These are phyloP conservation scores for Drosophila rufa DNA, from an alignment of 1,140 invertebrate genomes.

Conservation along the genomic window DNA sequence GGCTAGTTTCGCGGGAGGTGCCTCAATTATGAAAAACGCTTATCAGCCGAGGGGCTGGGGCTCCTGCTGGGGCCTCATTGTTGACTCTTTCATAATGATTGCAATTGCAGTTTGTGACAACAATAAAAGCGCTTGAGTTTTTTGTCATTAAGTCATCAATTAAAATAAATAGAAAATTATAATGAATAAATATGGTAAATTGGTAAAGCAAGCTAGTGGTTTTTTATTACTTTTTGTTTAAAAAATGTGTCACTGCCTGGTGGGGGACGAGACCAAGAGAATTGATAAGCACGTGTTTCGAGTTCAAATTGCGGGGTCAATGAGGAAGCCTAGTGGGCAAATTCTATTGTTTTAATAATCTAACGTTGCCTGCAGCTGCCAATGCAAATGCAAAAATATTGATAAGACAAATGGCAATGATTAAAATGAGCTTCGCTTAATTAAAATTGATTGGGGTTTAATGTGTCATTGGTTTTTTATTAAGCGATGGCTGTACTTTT, in stretches of 20 bases:
- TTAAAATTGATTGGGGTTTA: conserved; percentile 23
- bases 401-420: conserved; percentile 44
- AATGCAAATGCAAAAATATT: conserved; percentile 38
- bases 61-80: conserved; percentile 32
- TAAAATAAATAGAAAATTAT: conserved; percentile 81
- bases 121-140: conserved; percentile 63
- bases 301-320: conserved; percentile 71
- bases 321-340: conserved; percentile 51
- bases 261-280: conserved; percentile 27
- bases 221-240: conserved; percentile 14
- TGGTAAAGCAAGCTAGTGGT: conserved; percentile 18
- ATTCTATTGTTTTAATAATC: conserved; percentile 63
- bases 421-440: conserved; percentile 16
- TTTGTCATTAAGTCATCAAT: conserved; percentile 79
- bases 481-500: conserved; percentile 11
- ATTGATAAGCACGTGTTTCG: conserved; percentile 78
- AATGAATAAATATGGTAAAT: conserved; percentile 64
- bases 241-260: conserved; percentile 63
- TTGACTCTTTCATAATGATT: conserved; percentile 72
- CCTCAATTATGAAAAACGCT: conserved; percentile 66
- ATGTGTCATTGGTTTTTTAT: conserved; percentile 5
- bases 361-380: conserved; percentile 49
- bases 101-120: conserved; percentile 73
- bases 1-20: conserved; percentile 56
- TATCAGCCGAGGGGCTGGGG: conserved; percentile 45